Evolutionary conservation across 2,888 invertebrate species (phyloP).

Genomic region (Spisula solida): DNA sequence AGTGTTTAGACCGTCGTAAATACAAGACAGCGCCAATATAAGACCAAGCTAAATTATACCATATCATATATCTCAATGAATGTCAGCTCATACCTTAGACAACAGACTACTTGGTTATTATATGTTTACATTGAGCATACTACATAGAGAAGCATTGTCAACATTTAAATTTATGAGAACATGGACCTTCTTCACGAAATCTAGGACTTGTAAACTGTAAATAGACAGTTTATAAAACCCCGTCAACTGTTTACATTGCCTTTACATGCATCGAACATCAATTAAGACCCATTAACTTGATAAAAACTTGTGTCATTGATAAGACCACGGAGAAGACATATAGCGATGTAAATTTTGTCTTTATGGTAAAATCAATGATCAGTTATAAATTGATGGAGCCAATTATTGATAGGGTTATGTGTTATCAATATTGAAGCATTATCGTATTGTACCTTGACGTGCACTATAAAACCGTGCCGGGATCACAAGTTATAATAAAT

Average conservation of each 20-base stretch:
- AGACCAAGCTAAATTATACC: background rate
- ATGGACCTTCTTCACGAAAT: background rate
- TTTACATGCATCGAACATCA: background rate
- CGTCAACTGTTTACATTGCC: background rate
- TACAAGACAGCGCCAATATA: too few relatives aligned
- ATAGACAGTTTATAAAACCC: background rate
- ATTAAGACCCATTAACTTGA: conserved; percentile 13
- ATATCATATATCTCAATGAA: background rate
- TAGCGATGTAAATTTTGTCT: background rate
- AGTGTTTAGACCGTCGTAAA: background rate
- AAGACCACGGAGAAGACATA: background rate
- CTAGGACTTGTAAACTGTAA: background rate
- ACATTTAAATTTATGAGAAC: background rate
- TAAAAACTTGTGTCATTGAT: background rate
- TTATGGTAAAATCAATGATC: background rate
- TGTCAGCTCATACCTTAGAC: background rate
- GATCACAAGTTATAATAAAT: background rate
- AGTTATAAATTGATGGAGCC: background rate
- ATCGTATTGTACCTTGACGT: background rate
- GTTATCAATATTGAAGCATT: background rate
- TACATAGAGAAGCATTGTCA: background rate
- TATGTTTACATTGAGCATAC: background rate
- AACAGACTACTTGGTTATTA: background rate
- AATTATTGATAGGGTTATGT: conserved; percentile 3
- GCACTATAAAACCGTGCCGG: background rate